Evolutionary conservation across 35 echinoderm and acorn worm species (phyloP).

Genomic region (Chiridota heheva): DNA sequence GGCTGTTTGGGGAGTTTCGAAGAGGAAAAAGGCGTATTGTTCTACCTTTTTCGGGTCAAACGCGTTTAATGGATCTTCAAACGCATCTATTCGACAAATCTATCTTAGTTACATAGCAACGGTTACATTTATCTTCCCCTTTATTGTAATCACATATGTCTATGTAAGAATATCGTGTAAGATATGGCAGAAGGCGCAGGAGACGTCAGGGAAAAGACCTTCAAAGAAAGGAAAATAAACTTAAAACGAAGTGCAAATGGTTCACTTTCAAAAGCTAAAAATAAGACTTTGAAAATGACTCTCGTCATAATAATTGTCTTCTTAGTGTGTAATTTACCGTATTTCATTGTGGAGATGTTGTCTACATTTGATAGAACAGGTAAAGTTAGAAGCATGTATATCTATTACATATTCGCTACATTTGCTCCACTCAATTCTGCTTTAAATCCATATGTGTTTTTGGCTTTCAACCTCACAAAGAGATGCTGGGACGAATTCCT

Average conservation of each 20-base stretch:
- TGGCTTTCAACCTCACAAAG: constrained; percentile 72
- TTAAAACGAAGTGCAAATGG: constrained; percentile 51
- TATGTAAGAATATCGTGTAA: constrained; percentile 74
- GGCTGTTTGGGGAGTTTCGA: constrained; percentile 52
- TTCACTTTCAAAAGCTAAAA: constrained; percentile 82
- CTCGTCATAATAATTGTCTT: constrained; percentile 88
- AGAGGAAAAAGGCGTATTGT: constrained; percentile 13
- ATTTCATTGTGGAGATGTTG: constrained; percentile 76
- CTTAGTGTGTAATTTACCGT: constrained; percentile 76
- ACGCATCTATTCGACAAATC: constrained; percentile 1
- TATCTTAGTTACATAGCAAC: constrained; percentile 74
- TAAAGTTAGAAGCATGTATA: constrained; percentile 24
- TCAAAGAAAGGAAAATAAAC: constrained; percentile 58
- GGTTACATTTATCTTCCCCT: constrained; percentile 80
- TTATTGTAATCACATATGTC: constrained; percentile 65
- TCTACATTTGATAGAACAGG: neutral
- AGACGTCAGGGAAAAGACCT: constrained; percentile 57
- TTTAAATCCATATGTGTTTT: constrained; percentile 84
- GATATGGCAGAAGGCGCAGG: constrained; percentile 78
- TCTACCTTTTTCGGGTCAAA: constrained; percentile 19
- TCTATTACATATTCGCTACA: constrained; percentile 61
- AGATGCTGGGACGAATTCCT: constrained; percentile 78
- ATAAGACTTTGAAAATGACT: constrained; percentile 87
- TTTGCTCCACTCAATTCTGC: constrained; percentile 80
- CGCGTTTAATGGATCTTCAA: no score